Evolutionary conservation across 37 sponge, comb jelly and placozoan genomes (phyloP), one percentile per base, ranked within the genome.

Genomic region (Haliclona indistincta): DNA sequence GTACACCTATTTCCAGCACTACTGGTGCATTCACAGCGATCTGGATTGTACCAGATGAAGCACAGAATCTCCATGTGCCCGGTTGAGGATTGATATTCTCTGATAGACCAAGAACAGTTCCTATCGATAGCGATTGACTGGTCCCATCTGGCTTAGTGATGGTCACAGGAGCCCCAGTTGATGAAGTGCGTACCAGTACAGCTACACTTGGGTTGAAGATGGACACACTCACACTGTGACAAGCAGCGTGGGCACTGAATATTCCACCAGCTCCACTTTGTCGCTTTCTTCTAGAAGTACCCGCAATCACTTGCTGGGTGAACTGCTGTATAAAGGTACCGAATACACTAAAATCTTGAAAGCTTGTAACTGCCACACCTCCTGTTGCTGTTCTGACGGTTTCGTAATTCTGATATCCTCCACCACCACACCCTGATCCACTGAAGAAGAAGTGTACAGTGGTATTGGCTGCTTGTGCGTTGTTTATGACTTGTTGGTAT

Each of bases 401-500:
- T 11, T 11, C 22, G n/a, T 58, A 58, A n/a, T 58, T 8, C 28
- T 26, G 26, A 58, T 25, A 58, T 8, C 26, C 60, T 25, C 7
- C 22, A 7, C 6, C 13, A 58, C 60, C 60, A 58, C 60, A 58
- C 25, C 60, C 60, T 25, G 60, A 25, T 6, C 60, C 60, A 58
- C 60, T 58, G 28, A n/a, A 58, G 25, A 58, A 58, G 60, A 58
- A 58, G n/a, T 58, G 60, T 25, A 58, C 60, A n/a, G 60, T 58
- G 6, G n/a, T 26, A 58, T 58, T 26, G 7, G 28, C 23, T 25
- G 22, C 60, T 25, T 11, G 11, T 6, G 28, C 28, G 25, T 8
- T 20, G 7, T n/a, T 26, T n/a, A 58, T 58, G 28, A 58, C 60
- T 25, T 20, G 6, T n/a, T 58, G 60, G n/a, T 58, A 58, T n/a